These are phyloP conservation scores for Acipenser ruthenus DNA, from an alignment of 2,797 vertebrate genomes.

Conservation along the genomic window DNA sequence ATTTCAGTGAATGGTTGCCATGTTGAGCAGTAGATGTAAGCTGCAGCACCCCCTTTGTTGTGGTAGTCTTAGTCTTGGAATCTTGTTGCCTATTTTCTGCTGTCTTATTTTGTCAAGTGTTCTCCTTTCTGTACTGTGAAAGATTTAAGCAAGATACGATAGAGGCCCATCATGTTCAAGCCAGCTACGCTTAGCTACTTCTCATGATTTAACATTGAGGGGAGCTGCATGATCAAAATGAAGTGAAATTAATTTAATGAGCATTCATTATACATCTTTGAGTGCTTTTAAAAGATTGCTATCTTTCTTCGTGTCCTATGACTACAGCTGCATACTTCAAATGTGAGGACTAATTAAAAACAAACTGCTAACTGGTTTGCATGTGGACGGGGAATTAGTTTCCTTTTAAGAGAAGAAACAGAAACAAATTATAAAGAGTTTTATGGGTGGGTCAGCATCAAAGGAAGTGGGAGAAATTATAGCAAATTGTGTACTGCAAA, in stretches of 20 bases:
- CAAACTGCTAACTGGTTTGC: background rate
- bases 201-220: background rate
- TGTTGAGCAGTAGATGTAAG: too few species aligned
- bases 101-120: too few species aligned
- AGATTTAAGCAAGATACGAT: too few species aligned
- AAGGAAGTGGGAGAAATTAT: background rate
- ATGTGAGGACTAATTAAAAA: background rate
- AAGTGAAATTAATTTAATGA: background rate
- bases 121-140: too few species aligned
- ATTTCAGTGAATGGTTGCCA: too few species aligned
- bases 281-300: background rate
- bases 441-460: constrained; percentile 2
- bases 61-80: too few species aligned
- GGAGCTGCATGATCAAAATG: background rate
- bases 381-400: background rate
- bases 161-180: too few species aligned
- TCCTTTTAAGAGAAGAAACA: background rate
- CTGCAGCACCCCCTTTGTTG: too few species aligned
- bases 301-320: background rate
- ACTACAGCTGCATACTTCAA: background rate
- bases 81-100: too few species aligned
- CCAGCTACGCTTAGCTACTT: too few species aligned
- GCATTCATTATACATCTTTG: background rate
- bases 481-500: background rate
- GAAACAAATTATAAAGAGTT: background rate